Evolutionary conservation across 2,888 invertebrate genomes (phyloP).

Genomic region (Acronicta aceris): DNA sequence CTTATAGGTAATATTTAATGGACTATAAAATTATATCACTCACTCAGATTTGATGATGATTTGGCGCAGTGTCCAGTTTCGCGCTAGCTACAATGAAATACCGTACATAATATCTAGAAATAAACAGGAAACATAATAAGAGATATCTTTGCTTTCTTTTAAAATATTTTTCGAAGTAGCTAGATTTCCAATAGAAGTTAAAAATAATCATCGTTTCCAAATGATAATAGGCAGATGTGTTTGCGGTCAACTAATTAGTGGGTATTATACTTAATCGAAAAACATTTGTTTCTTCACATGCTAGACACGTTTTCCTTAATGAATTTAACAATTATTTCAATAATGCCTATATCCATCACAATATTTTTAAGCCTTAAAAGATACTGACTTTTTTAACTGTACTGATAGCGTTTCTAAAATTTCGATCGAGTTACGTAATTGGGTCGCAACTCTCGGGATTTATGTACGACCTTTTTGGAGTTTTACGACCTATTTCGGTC

Average conservation of each 20-base stretch:
- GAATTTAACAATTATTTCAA: neutral
- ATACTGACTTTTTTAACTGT: slow-evolving; percentile 29
- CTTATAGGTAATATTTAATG: slow-evolving; percentile 27
- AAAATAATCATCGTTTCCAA: too few relatives aligned
- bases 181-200: too few relatives aligned
- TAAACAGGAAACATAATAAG: neutral
- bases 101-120: neutral
- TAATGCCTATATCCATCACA: slow-evolving; percentile 1
- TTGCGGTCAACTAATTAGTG: too few relatives aligned
- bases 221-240: too few relatives aligned
- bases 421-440: slow-evolving; percentile 50
- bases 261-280: too few relatives aligned
- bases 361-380: slow-evolving; percentile 19
- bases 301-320: too few relatives aligned
- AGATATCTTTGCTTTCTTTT: too few relatives aligned
- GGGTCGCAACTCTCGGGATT: slow-evolving; percentile 36
- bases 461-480: slow-evolving; percentile 48
- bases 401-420: slow-evolving; percentile 36
- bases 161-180: too few relatives aligned
- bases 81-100: neutral
- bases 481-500: slow-evolving; percentile 48
- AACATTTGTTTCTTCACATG: too few relatives aligned
- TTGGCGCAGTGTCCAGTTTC: neutral
- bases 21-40: neutral
- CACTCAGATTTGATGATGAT: neutral